Percentiles rank a stretch among this genome's conserved stretches.
Conservation (phyloP, 2,888 invertebrate genomes). For the Oxystoma pomonae region DNA sequence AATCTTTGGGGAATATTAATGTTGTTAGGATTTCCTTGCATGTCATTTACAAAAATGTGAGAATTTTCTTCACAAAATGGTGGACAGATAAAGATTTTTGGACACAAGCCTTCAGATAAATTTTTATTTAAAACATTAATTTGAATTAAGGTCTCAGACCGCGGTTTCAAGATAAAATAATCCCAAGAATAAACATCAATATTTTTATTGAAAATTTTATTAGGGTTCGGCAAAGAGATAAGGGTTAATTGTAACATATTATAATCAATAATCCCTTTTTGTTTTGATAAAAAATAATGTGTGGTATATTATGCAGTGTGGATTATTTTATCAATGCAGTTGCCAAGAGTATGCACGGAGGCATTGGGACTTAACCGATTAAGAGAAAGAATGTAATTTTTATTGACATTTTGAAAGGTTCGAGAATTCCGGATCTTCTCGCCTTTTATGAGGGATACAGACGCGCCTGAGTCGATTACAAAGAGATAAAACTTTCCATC, state of each 20-base stretch:
- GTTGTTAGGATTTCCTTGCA: too few species aligned
- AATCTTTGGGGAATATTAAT: background rate
- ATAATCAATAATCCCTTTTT: conserved; percentile 18
- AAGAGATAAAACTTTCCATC: conserved; percentile 16
- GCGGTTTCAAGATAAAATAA: conserved; percentile 14
- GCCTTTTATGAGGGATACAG: conserved; percentile 23
- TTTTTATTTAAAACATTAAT: conserved; percentile 22
- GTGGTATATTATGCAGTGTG: conserved; percentile 14
- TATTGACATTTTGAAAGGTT: background rate
- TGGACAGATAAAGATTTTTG: conserved; percentile 19
- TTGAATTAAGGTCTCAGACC: conserved; percentile 26
- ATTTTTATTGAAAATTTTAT: too few species aligned
- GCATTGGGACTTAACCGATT: too few species aligned
- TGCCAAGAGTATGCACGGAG: too few species aligned
- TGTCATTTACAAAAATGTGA: background rate
- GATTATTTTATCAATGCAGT: too few species aligned
- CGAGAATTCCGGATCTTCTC: conserved; percentile 9
- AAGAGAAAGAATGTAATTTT: conserved; percentile 10
- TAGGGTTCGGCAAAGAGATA: background rate
- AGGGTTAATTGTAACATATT: background rate
- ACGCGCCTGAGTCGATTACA: conserved; percentile 29
- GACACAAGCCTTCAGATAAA: conserved; percentile 23
- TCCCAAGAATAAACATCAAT: too few species aligned
- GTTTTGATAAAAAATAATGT: conserved; percentile 23
- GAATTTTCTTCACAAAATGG: conserved; percentile 9